Base-by-base conservation (phyloP, 2,113 vertebrate species). In the Zosterops pallidus region DNA sequence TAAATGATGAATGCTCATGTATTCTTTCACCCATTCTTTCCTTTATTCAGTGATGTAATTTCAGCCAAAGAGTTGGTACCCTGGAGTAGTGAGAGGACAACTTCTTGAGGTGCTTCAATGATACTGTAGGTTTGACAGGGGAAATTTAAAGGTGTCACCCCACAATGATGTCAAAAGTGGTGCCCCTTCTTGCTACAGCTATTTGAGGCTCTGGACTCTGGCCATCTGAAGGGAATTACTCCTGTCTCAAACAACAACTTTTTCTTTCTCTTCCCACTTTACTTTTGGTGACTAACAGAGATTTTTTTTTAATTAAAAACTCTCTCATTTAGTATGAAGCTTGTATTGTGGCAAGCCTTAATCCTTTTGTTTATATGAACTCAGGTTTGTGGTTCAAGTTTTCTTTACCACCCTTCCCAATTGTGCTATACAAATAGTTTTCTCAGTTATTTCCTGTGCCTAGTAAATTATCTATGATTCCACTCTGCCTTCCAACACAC, bases 101-200 rank as follows among this genome's bases (percentile, higher is more conserved):
- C 50, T 65, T 83, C 20, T 82, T 37, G 16, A 67, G 31, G 23
- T 75, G 22, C 44, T 84, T 26, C 17, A 64, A 24, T 85, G 72
- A 26, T 2, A 26, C 9, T 59, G 42, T 3, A 67, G 31, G 17
- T 64, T 31, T 68, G 44, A 49, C 12, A 71, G 18, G 6, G 15
- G 8, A 39, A 59, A 21, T 11, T 39, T 90, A 23, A 56, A 89
- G 9, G 11, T 6, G 2, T 39, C 35, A 42, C 12, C 12, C 37
- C 23, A 31, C 22, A 60, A 6, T 0, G 1, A 10, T 25, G 26
- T 44, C 33, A 59, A 19, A 4, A 12, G 6, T 37, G 21, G 4
- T 83, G 28, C 14, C 33, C 22, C 5, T 11, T 24, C n/a, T 59
- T 47, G 12, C 4, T 1, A 7, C 12, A 17, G 12, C 14, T 76